Evolutionary conservation across 1,140 invertebrate species (phyloP).

Genomic region (Ridgeia piscesae): DNA sequence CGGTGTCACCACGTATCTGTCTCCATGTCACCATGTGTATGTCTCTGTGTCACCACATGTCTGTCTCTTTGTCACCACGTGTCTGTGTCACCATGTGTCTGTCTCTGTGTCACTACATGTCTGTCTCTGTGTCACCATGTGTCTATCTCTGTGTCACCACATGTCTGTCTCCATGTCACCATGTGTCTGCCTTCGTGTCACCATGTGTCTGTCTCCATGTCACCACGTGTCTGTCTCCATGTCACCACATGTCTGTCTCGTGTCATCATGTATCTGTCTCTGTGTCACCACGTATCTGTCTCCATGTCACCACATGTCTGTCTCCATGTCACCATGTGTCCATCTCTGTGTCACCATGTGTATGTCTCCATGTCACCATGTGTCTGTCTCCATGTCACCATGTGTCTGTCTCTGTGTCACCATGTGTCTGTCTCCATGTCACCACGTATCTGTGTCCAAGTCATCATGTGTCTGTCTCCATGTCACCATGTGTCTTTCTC

Average conservation of each 20-base stretch:
- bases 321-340: constrained; percentile 44
- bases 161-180: constrained; percentile 38
- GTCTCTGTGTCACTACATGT: background rate
- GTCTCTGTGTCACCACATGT: constrained; percentile 42
- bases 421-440: no score
- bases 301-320: background rate
- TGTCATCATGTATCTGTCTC: constrained; percentile 8
- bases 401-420: constrained; percentile 38
- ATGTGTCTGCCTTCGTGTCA: no score
- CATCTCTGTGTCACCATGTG: background rate
- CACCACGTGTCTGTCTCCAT: no score
- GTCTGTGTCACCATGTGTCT: background rate
- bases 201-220: constrained; percentile 36
- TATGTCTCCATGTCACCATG: constrained; percentile 41
- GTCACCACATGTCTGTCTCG: background rate
- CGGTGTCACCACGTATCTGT: constrained; percentile 46
- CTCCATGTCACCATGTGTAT: background rate
- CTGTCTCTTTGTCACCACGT: no score
- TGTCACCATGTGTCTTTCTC: constrained; percentile 9
- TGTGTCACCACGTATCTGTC: constrained; percentile 48
- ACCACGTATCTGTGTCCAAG: constrained; percentile 33
- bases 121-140: constrained; percentile 41
- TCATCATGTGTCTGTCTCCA: no score
- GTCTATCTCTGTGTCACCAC: background rate
- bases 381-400: no score